Conservation (phyloP, 2,113 vertebrate species). For the Xerus inauris region DNA sequence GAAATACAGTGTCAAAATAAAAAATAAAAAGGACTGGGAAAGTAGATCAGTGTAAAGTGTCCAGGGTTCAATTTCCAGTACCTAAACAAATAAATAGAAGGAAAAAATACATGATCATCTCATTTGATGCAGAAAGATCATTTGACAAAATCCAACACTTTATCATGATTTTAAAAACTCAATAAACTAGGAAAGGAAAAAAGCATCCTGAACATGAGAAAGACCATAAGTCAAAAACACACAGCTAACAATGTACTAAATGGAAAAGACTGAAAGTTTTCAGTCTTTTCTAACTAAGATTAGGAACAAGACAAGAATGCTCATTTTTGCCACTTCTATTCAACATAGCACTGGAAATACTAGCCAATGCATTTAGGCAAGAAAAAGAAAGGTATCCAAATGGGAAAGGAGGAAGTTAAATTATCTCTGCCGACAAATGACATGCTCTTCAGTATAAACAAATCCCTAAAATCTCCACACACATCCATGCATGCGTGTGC, state of each 20-base stretch:
- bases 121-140: not conserved
- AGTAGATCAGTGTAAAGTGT: no score
- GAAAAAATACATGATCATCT: not conserved
- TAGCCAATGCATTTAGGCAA: not conserved
- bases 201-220: not conserved
- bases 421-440: no score
- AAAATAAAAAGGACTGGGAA: no score
- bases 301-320: not conserved
- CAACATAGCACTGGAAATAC: not conserved
- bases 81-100: no score
- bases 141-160: conserved; percentile 4
- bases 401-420: no score
- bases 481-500: not conserved
- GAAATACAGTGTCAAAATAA: no score
- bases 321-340: not conserved
- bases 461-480: not conserved
- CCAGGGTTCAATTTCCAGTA: no score
- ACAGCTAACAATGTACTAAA: not conserved
- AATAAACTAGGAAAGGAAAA: not conserved
- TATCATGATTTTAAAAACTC: conserved; percentile 17
- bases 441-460: not conserved
- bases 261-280: not conserved
- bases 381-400: no score
- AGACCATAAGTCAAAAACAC: not conserved
- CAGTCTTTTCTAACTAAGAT: not conserved